Conservation (phyloP, 2,113 vertebrate genomes). For the Phrynosoma platyrhinos region DNA sequence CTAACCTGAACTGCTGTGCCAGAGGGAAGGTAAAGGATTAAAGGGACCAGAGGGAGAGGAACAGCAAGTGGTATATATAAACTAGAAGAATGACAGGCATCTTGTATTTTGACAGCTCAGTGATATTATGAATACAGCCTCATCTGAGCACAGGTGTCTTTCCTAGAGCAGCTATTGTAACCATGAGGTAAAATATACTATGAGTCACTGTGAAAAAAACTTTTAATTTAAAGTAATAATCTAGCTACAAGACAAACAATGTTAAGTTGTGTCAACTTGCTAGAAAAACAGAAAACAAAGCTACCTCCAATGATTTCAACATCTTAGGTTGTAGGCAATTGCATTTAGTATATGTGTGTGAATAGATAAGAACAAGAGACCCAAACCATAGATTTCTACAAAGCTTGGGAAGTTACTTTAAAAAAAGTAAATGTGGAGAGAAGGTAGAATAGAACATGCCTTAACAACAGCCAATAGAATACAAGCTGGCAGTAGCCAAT, state of each 20-base stretch:
- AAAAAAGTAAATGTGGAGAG: no score
- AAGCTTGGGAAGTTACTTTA: neutral
- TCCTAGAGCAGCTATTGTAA: slow-evolving; percentile 54
- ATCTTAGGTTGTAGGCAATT: slow-evolving; percentile 57
- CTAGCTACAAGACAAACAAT: slow-evolving; percentile 63
- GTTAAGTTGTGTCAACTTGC: slow-evolving; percentile 68
- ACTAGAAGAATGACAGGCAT: slow-evolving; percentile 62
- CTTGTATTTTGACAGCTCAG: slow-evolving; percentile 46
- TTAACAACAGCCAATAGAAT: no score
- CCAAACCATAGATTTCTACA: slow-evolving; percentile 33
- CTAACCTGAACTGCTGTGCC: slow-evolving; percentile 30
- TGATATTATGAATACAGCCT: slow-evolving; percentile 59
- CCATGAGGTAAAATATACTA: slow-evolving; percentile 58
- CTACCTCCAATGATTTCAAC: slow-evolving; percentile 71
- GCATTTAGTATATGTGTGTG: slow-evolving; percentile 30
- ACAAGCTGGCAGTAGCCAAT: no score
- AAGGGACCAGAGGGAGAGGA: slow-evolving; percentile 11
- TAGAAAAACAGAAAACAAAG: slow-evolving; percentile 67
- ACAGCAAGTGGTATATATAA: slow-evolving; percentile 58
- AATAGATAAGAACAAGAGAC: slow-evolving; percentile 35
- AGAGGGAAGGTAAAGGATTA: slow-evolving; percentile 16
- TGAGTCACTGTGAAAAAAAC: slow-evolving; percentile 59
- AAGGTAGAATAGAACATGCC: no score
- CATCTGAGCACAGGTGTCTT: slow-evolving; percentile 53
- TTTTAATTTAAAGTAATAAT: slow-evolving; percentile 60